Conservation (phyloP, 2,888 invertebrate genomes). For the Nemotelus nigrinus region DNA sequence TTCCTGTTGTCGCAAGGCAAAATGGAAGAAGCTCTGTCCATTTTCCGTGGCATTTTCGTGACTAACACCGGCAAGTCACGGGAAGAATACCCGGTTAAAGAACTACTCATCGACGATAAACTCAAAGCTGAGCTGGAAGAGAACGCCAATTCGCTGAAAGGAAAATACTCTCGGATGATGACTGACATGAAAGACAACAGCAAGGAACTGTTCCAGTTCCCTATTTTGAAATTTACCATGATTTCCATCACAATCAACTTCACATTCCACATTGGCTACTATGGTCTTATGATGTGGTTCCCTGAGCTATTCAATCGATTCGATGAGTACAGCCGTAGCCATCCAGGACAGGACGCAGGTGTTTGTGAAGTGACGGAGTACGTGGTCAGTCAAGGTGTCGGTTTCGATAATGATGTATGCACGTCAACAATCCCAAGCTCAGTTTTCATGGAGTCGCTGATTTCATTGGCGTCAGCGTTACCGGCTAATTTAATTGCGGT, state of each 20-base stretch:
- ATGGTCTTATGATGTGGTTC: constrained; percentile 97
- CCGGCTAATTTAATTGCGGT: constrained; percentile 86
- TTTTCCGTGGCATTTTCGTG: constrained; percentile 82
- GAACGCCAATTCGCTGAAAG: constrained; percentile 68
- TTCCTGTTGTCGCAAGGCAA: constrained; percentile 83
- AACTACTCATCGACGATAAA: constrained; percentile 72
- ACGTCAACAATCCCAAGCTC: constrained; percentile 78
- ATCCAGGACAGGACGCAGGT: constrained; percentile 74
- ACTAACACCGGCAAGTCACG: constrained; percentile 81
- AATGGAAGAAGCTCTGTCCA: constrained; percentile 81
- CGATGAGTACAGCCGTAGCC: constrained; percentile 78
- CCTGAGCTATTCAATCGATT: constrained; percentile 93
- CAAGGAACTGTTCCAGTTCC: constrained; percentile 81
- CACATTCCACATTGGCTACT: constrained; percentile 95
- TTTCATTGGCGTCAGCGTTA: constrained; percentile 85
- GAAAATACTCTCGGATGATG: constrained; percentile 78
- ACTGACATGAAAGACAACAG: constrained; percentile 83
- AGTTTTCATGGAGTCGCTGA: constrained; percentile 87
- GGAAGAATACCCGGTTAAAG: constrained; percentile 80
- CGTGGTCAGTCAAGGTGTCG: constrained; percentile 75
- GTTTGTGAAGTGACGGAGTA: constrained; percentile 82
- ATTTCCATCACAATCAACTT: constrained; percentile 91
- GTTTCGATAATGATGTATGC: constrained; percentile 70
- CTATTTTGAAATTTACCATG: constrained; percentile 83
- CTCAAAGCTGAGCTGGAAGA: constrained; percentile 60